Conservation (phyloP, 2,113 vertebrate genomes). For the Cephalophus harveyi region DNA sequence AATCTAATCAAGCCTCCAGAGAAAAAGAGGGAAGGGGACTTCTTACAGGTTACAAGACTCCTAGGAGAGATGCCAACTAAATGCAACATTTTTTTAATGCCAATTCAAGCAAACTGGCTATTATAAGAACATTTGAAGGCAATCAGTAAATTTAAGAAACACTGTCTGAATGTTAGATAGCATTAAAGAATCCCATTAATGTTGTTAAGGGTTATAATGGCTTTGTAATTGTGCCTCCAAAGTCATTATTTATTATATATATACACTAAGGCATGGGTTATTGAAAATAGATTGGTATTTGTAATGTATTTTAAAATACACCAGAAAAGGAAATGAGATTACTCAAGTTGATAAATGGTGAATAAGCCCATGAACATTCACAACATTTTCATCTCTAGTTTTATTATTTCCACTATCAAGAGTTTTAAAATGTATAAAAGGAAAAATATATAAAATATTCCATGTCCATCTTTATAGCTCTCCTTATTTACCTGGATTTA, state of each 20-base stretch:
- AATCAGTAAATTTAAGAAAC: not conserved
- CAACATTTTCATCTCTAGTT: not conserved
- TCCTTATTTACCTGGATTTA: not conserved
- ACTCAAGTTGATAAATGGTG: not conserved
- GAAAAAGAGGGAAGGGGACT: not conserved
- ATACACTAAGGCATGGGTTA: not conserved
- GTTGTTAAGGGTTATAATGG: not conserved
- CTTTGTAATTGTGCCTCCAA: not conserved
- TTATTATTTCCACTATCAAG: not conserved
- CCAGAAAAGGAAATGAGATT: not conserved
- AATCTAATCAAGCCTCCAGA: not conserved
- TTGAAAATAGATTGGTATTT: not conserved
- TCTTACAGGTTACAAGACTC: not conserved
- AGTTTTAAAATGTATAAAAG: not conserved
- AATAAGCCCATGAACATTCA: not conserved
- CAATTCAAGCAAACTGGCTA: not conserved
- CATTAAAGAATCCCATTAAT: not conserved
- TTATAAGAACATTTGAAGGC: not conserved
- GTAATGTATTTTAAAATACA: not conserved
- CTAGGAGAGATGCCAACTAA: not conserved
- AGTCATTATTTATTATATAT: not conserved
- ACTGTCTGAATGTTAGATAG: not conserved
- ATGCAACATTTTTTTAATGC: not conserved
- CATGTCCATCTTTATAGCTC: not conserved
- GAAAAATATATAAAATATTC: not conserved